phyloP scores from a whole-genome alignment of 2,113 vertebrate genomes.

The Azemiops feae region DNA sequence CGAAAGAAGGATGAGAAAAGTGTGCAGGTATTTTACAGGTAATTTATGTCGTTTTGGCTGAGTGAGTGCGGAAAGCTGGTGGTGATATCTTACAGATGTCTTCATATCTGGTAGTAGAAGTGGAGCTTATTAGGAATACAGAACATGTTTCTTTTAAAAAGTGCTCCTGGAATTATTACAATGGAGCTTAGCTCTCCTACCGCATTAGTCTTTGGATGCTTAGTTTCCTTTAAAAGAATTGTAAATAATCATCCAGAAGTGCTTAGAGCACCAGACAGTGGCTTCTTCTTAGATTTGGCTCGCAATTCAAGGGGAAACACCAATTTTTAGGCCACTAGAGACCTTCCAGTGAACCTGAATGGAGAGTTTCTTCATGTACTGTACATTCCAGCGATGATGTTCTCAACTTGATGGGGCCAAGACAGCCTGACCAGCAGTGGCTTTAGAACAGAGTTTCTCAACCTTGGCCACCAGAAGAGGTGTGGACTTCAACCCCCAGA shows the following conservation, averaged over 20 bases:
- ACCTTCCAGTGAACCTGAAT: not conserved
- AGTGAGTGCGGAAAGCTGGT: not conserved
- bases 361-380: not conserved
- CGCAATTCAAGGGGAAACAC: not conserved
- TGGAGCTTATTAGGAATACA: not conserved
- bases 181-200: not conserved
- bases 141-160: not conserved
- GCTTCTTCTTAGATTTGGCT: not conserved
- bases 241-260: not conserved
- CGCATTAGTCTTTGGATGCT: not conserved
- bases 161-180: not conserved
- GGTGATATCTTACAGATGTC: not conserved
- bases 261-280: not conserved
- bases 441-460: not conserved
- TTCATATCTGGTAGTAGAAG: not conserved
- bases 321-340: not conserved
- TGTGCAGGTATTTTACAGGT: not conserved
- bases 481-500: not conserved
- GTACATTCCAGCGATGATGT: not conserved
- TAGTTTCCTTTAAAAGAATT: not conserved
- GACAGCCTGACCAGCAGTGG: not conserved
- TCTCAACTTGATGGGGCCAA: not conserved
- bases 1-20: too few relatives aligned
- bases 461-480: not conserved
- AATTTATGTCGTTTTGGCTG: not conserved